Evolutionary conservation across 1,140 invertebrate genomes (phyloP).

Genomic region (Oreohelix idahoensis): DNA sequence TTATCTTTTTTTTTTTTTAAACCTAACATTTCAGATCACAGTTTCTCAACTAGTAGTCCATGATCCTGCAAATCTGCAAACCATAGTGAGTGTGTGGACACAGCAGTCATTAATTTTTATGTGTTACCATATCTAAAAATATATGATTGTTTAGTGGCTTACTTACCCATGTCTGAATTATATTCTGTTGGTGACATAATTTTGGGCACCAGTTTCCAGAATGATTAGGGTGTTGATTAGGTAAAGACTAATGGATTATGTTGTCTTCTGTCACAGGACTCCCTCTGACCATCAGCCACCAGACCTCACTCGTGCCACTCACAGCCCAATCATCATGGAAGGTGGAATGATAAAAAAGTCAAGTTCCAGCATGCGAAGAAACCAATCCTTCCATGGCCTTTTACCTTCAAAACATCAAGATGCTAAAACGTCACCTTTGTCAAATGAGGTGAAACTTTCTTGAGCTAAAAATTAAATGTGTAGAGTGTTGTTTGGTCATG

Average conservation of each 20-base stretch:
- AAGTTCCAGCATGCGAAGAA: constrained; percentile 50
- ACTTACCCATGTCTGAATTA: too few species aligned
- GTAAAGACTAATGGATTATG: not conserved
- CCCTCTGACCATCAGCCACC: constrained; percentile 41
- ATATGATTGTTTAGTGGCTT: too few species aligned
- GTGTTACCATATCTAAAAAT: too few species aligned
- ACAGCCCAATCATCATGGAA: constrained; percentile 61
- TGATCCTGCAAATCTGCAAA: too few species aligned
- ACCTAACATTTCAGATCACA: too few species aligned
- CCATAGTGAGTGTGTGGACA: too few species aligned
- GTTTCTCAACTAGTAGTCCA: too few species aligned
- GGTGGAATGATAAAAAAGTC: constrained; percentile 43
- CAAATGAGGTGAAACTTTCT: constrained; percentile 26
- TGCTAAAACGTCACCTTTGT: constrained; percentile 13
- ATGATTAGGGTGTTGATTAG: too few species aligned
- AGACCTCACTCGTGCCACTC: constrained; percentile 42
- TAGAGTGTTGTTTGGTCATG: not conserved
- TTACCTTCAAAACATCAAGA: constrained; percentile 57
- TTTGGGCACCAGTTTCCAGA: too few species aligned
- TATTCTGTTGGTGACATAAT: too few species aligned
- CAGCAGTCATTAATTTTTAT: too few species aligned
- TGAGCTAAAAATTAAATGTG: not conserved
- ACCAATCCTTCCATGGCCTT: constrained; percentile 61
- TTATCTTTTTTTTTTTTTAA: too few species aligned
- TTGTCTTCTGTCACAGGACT: constrained; percentile 30